Base-by-base conservation (phyloP, 2,888 invertebrate species). In the Brachynemurus nebulosus region DNA sequence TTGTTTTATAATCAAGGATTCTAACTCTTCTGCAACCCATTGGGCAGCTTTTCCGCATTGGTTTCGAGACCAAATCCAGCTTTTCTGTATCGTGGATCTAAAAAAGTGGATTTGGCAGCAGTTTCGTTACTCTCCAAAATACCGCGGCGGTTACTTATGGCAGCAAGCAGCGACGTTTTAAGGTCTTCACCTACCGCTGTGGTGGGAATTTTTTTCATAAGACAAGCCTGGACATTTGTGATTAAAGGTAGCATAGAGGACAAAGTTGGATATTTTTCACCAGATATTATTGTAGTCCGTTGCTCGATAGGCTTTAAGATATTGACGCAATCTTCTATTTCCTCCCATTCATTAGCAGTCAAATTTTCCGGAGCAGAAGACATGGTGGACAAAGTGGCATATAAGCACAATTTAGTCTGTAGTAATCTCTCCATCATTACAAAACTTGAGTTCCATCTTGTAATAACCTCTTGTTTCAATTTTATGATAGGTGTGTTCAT, bases 1-100 rank as follows among this genome's bases (percentile, higher is more conserved):
- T 23, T 23, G 23, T 23, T 23, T 23, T 23, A 23, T 23, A 2
- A 35, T 35, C 5, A 6, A 6, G 3, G 7, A 7, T 4, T 3
- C 3, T 35, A 6, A 3, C 17, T 35, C 35, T 4, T 35, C 12
- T 7, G 6, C 17, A 14, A 3, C 2, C 35, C 11, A 6, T 35
- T 35, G 35, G 5, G 2, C 3, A n/a, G 35, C 35, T 7, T 7
- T 35, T 35, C 35, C 16, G 14, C 35, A 35, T 35, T 35, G 6
- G 14, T 11, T 3, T 3, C 35, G 17, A n/a, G 6, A 3, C 35
- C 35, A 35, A 45, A 40, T 8, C 25, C 41, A 4, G 11, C 6
- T 25, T 41, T 44, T 25, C 41, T 45, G 17, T 40, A 45, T 16
- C 45, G 35, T 0, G 37, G 37, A n/a, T 45, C 45, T 11, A 45